Conservation (phyloP, 2,113 vertebrate species). For the Carlito syrichta region DNA sequence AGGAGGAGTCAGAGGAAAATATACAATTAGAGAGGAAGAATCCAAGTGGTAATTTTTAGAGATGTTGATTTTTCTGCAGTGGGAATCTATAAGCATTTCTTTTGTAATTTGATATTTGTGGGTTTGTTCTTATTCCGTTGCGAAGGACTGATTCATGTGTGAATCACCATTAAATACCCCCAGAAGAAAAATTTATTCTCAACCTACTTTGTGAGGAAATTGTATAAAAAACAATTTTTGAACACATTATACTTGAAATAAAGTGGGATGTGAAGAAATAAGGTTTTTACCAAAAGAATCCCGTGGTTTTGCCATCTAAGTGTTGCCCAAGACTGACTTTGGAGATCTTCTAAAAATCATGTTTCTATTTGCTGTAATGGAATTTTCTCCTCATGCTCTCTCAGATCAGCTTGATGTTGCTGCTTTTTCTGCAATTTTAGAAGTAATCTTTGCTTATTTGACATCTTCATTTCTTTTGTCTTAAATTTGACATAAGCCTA, state of each 20-base stretch:
- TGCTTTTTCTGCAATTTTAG: background rate
- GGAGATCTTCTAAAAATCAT: conserved; percentile 9
- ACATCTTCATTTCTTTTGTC: conserved; percentile 14
- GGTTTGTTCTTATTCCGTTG: background rate
- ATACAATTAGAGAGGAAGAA: background rate
- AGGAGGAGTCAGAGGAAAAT: background rate
- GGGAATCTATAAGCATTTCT: background rate
- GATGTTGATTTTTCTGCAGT: conserved; percentile 6
- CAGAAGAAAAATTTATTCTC: background rate
- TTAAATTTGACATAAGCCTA: background rate
- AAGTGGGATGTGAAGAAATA: background rate
- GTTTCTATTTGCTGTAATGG: background rate
- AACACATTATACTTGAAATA: background rate
- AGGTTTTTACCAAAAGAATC: background rate
- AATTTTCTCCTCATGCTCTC: background rate
- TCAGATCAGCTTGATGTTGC: background rate
- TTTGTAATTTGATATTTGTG: background rate
- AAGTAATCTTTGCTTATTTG: conserved; percentile 12
- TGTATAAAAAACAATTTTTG: background rate
- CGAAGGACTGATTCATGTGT: background rate
- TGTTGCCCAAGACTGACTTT: background rate
- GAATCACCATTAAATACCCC: background rate
- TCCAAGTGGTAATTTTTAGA: conserved; percentile 31
- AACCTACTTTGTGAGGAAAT: background rate
- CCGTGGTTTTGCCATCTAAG: background rate